Percentiles rank a stretch among this genome's conserved stretches.
Conservation (phyloP, 2,113 vertebrate species). For the Epinephelus cyanopodus region DNA sequence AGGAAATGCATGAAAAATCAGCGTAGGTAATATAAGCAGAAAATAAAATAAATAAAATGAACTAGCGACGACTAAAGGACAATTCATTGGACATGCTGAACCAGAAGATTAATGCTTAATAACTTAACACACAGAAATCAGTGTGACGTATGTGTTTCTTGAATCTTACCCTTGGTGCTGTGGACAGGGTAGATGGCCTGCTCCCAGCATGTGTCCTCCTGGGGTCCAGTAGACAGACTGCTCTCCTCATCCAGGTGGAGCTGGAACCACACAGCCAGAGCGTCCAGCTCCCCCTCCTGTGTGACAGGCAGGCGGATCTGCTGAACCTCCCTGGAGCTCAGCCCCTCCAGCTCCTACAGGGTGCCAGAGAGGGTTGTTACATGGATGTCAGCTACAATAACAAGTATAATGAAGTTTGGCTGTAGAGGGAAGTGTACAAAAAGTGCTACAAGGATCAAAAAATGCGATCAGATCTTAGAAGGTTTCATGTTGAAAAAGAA, state of each 20-base stretch:
- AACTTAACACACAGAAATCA: not conserved
- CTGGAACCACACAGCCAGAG: slow-evolving; percentile 95
- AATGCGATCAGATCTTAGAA: not conserved
- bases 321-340: slow-evolving; percentile 85
- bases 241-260: slow-evolving; percentile 94
- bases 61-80: not conserved
- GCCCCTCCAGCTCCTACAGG: slow-evolving; percentile 91
- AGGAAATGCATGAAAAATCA: slow-evolving; percentile 39
- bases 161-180: slow-evolving; percentile 84
- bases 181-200: slow-evolving; percentile 97
- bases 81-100: not conserved
- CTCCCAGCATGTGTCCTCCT: slow-evolving; percentile 97
- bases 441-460: not conserved
- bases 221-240: slow-evolving; percentile 92
- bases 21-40: not conserved
- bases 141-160: not conserved
- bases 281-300: slow-evolving; percentile 89
- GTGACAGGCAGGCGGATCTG: slow-evolving; percentile 83
- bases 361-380: not conserved
- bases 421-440: not conserved
- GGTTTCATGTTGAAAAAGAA: not conserved
- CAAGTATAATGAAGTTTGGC: not conserved
- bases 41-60: not conserved
- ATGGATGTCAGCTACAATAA: not conserved
- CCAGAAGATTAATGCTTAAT: no score